phyloP scores from a whole-genome alignment of 2,888 invertebrate species.

The Dryadula phaetusa region DNA sequence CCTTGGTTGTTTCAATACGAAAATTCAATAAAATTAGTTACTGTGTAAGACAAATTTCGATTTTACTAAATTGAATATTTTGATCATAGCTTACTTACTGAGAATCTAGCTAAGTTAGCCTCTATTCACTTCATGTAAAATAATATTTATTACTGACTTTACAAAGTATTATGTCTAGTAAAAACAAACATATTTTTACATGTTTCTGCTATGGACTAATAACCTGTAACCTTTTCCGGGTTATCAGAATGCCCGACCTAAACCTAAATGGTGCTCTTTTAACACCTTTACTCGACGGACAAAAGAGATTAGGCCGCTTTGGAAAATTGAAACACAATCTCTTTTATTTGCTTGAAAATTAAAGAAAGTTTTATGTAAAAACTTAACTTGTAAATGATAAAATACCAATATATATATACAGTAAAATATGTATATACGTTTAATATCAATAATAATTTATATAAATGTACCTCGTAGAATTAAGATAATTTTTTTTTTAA shows the following conservation, averaged over 20 bases:
- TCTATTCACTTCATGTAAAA: too few relatives aligned
- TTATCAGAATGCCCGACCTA: constrained; percentile 28
- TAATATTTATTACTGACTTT: too few relatives aligned
- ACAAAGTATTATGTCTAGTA: too few relatives aligned
- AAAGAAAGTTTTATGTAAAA: not conserved
- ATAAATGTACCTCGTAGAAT: too few relatives aligned
- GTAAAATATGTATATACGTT: too few relatives aligned
- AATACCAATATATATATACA: too few relatives aligned
- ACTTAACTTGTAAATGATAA: too few relatives aligned
- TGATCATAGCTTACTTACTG: too few relatives aligned
- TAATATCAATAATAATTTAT: too few relatives aligned
- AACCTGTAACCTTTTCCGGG: not conserved
- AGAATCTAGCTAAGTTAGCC: too few relatives aligned
- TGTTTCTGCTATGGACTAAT: not conserved
- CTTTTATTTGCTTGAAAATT: constrained; percentile 11
- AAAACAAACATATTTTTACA: not conserved
- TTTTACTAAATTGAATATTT: too few relatives aligned
- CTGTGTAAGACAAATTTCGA: not conserved
- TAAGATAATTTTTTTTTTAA: too few relatives aligned
- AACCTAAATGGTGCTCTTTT: constrained; percentile 35
- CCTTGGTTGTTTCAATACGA: not conserved
- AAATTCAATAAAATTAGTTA: not conserved
- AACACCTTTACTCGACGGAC: constrained; percentile 29
- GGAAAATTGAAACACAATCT: constrained; percentile 24
- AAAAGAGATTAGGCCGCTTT: constrained; percentile 20